Evolutionary conservation across 2,113 vertebrate genomes (phyloP), one percentile per base, ranked within the genome.

Genomic region (Bostrychus sinensis): DNA sequence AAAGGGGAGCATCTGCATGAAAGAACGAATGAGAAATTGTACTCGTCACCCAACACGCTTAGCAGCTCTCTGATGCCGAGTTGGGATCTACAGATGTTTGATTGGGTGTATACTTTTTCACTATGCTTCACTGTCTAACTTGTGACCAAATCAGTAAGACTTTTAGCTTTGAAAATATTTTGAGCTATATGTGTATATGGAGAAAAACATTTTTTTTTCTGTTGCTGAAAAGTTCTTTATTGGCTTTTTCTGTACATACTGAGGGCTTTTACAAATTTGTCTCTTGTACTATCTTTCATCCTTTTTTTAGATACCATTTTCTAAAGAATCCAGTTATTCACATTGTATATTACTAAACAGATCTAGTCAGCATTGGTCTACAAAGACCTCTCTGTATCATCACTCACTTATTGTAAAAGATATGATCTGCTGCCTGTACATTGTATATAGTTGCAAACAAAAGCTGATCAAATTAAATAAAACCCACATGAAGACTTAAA

Each of bases 351-450:
- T 89, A 83, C 87, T 78, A 77, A 88, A 80, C 88, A 75, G 86
- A 82, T 85, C 74, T 84, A 76, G 82, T 85, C 76, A 56, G 42
- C 81, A 77, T 87, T 65, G 64, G 86, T 79, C 85, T 78, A 70
- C 75, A 67, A 75, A 75, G 79, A 83, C 85, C 58, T 82, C 75
- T 85, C 77, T 88, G 82, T 90, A 80, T 90, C 88, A 85, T 85
- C 89, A 83, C 84, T 90, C 84, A 85, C 78, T 81, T 75, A 81
- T 87, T 90, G 85, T 89, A 87, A 91, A 87, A 89, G 85, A 81
- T 89, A 89, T 87, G 80, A 89, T 91, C 91, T 91, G 91, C 90
- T 92, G 85, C 89, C 89, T 93, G 92, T 93, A 93, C 88, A 93
- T 92, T 93, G 92, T 93, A 93, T 90, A 93, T 93, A 93, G 86